Base-by-base conservation (phyloP, 2,797 vertebrate genomes). In the Darevskia nairensis region DNA sequence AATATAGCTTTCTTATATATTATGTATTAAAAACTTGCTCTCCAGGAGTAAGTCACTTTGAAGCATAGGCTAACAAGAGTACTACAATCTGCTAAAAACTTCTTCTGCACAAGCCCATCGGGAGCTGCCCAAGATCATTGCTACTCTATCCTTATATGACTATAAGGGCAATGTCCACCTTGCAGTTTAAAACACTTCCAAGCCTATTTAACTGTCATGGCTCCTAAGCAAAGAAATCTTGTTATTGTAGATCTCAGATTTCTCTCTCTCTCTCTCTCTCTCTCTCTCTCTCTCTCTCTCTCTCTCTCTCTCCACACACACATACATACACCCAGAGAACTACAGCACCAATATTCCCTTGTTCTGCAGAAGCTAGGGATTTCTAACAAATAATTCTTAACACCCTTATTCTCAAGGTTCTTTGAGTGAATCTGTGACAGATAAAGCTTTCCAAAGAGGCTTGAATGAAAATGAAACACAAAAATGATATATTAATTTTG, bases 31-130 rank as follows among this genome's bases (percentile, higher is more conserved):
- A 9, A 69, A 50, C 46, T 76, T 29, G 89, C 6, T 1, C 68
- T 77, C 68, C 55, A 90, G n/a, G 87, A 88, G 29, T 6, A 76
- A 35, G 25, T 59, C 3, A 9, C 35, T 85, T 61, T 85, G 50
- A 35, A 25, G 27, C 46, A 55, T 6, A 50, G 44, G 79, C 32
- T 41, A 81, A 64, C 21, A 80, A 80, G 75, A 4, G 23, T 46
- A 44, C 9, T 46, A 44, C 9, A 77, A 50, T 29, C 50, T 55
- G 27, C 75, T 32, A 80, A 32, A 59, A 29, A 80, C 3, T 39
- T 84, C 1, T 39, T 84, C 7, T 74, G 71, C 50, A 59, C 23
- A 75, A 61, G 50, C 13, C 69, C 10, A 39, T 2, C 25, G 44
- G 79, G 21, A 72, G 17, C 46, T 68, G 29, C n/a, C 23, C n/a